Evolutionary conservation across 2,113 vertebrate genomes (phyloP).

Genomic region (Stomatorhinus ivindoensis): DNA sequence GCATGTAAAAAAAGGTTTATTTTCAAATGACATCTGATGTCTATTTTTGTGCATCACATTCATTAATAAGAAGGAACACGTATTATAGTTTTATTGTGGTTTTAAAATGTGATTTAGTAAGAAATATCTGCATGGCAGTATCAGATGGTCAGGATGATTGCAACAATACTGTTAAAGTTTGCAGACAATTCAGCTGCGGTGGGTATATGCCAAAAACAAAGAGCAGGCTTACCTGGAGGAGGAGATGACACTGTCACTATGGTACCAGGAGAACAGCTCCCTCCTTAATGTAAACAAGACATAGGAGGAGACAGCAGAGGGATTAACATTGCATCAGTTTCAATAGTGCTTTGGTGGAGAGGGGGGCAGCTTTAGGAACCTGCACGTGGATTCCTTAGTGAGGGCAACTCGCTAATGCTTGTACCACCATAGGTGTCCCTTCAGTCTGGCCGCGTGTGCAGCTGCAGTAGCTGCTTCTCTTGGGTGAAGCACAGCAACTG

Average conservation of each 20-base stretch:
- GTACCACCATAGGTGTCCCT: background rate
- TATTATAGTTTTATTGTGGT: background rate
- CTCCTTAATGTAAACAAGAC: background rate
- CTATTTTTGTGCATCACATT: background rate
- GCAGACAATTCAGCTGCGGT: background rate
- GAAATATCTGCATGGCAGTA: background rate
- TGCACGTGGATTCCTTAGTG: background rate
- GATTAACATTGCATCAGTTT: background rate
- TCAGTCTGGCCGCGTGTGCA: background rate
- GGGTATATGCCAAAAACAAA: background rate
- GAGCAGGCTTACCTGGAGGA: background rate
- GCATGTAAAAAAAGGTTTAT: background rate
- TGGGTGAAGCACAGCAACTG: slow-evolving; percentile 75
- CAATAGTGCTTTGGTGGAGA: background rate
- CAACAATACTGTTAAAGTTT: background rate
- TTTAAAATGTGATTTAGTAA: background rate
- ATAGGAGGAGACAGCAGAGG: too few species aligned
- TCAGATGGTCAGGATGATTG: background rate
- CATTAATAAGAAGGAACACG: background rate
- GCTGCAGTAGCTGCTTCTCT: slow-evolving; percentile 72
- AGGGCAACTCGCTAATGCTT: background rate
- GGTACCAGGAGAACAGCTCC: background rate
- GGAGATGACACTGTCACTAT: background rate
- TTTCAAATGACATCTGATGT: background rate
- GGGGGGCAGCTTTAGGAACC: background rate